Evolutionary conservation across 2,113 vertebrate genomes (phyloP).

Genomic region (Callospermophilus lateralis): DNA sequence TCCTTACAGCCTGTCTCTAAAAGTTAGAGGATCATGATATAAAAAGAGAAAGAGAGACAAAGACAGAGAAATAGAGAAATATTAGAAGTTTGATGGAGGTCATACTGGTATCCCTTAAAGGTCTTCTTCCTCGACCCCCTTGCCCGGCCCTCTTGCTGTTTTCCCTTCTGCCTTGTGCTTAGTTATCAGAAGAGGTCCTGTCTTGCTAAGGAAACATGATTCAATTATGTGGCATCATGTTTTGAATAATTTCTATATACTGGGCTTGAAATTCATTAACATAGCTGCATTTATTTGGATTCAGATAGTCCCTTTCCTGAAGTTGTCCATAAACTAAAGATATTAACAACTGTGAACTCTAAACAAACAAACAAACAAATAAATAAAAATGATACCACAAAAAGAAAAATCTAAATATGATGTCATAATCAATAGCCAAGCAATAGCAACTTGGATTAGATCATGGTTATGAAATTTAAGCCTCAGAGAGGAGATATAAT

Average conservation of each 20-base stretch:
- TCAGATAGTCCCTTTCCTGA: not conserved
- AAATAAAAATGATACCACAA: not conserved
- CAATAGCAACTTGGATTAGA: not conserved
- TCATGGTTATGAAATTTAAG: not conserved
- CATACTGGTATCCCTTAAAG: not conserved
- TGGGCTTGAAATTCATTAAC: not conserved
- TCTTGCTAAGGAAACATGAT: not conserved
- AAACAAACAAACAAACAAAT: not conserved
- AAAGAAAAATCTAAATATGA: not conserved
- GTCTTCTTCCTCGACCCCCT: not conserved
- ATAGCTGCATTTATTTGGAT: not conserved
- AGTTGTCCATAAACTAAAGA: not conserved
- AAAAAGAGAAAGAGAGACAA: not conserved
- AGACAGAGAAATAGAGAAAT: not conserved
- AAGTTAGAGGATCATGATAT: not conserved
- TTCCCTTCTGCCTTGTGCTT: not conserved
- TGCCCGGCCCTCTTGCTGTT: not conserved
- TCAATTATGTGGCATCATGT: not conserved
- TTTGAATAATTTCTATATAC: not conserved
- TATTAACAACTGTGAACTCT: not conserved
- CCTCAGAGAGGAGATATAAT: not conserved
- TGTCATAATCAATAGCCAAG: not conserved
- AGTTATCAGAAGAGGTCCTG: not conserved
- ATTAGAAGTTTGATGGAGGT: not conserved
- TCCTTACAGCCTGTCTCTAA: not conserved